phyloP scores from a whole-genome alignment of 53 echinoderm and acorn worm species.

The Apostichopus leukothele region DNA sequence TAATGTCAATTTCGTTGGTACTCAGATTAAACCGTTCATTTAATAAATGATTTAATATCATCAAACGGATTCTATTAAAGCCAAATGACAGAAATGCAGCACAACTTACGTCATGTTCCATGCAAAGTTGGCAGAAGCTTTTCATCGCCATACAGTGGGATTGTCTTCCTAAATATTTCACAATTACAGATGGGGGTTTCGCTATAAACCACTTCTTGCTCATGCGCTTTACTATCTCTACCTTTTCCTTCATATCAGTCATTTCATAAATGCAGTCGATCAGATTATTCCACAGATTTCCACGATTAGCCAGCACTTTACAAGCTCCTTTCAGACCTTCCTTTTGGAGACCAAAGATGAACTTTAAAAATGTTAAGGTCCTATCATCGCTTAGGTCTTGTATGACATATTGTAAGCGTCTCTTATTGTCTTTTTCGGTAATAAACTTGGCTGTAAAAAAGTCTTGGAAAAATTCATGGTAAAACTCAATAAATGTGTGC shows the following conservation, averaged over 20 bases:
- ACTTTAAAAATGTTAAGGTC: neutral
- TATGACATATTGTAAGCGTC: no score
- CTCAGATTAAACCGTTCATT: no score
- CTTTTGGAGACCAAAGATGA: conserved; percentile 2
- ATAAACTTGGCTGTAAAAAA: neutral
- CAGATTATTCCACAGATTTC: conserved; percentile 7
- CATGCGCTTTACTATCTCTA: neutral
- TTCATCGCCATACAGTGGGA: neutral
- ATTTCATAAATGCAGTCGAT: conserved; percentile 26
- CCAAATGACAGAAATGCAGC: neutral
- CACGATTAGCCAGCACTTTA: neutral
- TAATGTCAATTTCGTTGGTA: no score
- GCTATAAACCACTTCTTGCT: no score
- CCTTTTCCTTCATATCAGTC: neutral
- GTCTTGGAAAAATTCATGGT: conserved; percentile 18
- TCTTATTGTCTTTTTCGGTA: neutral
- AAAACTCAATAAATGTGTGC: neutral
- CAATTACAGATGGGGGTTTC: neutral
- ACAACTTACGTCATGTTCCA: neutral
- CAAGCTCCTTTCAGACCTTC: neutral
- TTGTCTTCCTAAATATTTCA: neutral
- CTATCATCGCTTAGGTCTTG: neutral
- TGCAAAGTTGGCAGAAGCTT: conserved; percentile 7
- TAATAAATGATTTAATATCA: no score
- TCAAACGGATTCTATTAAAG: no score